A percentile compares a stretch with the other conserved stretches of the same genome.
These are phyloP conservation scores for human (Homo sapiens) DNA, from an alignment of 2,113 vertebrate species.

Conservation along the genomic window DNA sequence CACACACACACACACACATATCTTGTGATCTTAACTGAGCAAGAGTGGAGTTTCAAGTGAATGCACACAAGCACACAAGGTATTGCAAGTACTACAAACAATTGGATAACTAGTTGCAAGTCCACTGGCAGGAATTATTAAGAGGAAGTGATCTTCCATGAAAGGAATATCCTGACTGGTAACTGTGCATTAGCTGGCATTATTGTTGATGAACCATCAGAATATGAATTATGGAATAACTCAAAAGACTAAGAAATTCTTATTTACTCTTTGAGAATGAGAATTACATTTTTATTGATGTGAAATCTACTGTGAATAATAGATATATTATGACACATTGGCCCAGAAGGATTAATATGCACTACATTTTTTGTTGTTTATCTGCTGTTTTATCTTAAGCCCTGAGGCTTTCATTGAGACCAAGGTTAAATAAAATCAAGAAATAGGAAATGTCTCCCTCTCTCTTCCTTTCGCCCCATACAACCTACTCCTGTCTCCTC, in stretches of 20 bases:
- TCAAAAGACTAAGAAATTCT: not conserved
- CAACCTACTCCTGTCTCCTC: no score
- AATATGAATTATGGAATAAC: not conserved
- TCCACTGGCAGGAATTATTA: not conserved
- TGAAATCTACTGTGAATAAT: conserved; percentile 7
- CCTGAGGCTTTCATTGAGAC: not conserved
- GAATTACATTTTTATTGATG: not conserved
- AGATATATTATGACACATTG: not conserved
- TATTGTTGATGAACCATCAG: conserved; percentile 28
- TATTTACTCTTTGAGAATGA: not conserved
- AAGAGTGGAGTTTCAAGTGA: not conserved
- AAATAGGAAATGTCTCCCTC: not conserved
- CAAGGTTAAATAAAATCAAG: conserved; percentile 53
- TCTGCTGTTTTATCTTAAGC: not conserved
- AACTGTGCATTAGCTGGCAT: not conserved
- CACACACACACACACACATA: not conserved
- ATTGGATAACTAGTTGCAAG: not conserved
- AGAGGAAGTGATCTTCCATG: not conserved
- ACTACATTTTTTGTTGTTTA: not conserved
- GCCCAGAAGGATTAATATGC: conserved; percentile 6
- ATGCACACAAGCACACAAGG: not conserved
- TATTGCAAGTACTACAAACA: not conserved
- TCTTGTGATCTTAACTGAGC: not conserved
- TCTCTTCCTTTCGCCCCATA: not conserved
- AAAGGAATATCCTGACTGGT: not conserved